Evolutionary conservation across 2,888 invertebrate genomes (phyloP).

Genomic region (Ophioninae sp.): DNA sequence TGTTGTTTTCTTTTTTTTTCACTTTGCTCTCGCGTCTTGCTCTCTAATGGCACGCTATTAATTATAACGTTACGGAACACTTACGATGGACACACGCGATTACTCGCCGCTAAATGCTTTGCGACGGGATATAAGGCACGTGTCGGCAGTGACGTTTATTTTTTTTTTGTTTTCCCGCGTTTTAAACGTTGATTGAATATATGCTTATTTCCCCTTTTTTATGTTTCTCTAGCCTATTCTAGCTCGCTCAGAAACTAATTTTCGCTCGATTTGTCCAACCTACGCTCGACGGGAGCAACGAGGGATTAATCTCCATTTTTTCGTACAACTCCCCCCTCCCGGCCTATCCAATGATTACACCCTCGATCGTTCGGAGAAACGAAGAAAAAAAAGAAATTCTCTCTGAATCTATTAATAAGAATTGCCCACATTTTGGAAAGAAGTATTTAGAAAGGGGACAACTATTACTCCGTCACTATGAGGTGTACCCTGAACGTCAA

Average conservation of each 20-base stretch:
- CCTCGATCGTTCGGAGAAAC: background rate
- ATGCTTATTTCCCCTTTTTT: slow-evolving; percentile 16
- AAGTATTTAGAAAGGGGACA: background rate
- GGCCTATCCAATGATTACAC: background rate
- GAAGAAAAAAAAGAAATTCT: slow-evolving; percentile 19
- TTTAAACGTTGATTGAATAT: slow-evolving; percentile 6
- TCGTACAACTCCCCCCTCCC: background rate
- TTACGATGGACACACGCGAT: slow-evolving; percentile 46
- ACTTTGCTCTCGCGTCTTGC: slow-evolving; percentile 12
- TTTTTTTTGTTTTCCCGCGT: slow-evolving; percentile 19
- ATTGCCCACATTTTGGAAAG: slow-evolving; percentile 7
- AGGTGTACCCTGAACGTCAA: slow-evolving; percentile 82
- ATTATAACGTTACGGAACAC: slow-evolving; percentile 42
- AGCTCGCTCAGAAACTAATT: slow-evolving; percentile 38
- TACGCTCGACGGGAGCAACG: slow-evolving; percentile 35
- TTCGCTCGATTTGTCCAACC: slow-evolving; percentile 30
- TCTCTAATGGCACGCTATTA: slow-evolving; percentile 33
- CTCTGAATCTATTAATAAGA: slow-evolving; percentile 11
- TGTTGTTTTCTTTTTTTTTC: slow-evolving; percentile 4
- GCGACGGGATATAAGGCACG: slow-evolving; percentile 53
- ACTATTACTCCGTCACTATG: slow-evolving; percentile 81
- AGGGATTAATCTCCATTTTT: slow-evolving; percentile 48
- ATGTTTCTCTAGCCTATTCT: background rate
- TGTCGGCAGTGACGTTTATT: slow-evolving; percentile 47
- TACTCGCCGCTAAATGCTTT: slow-evolving; percentile 50